Percentiles rank a stretch among this genome's conserved stretches.
Evolutionary conservation across 2,797 vertebrate genomes (phyloP).

Genomic region (Sebastes paucispinis): DNA sequence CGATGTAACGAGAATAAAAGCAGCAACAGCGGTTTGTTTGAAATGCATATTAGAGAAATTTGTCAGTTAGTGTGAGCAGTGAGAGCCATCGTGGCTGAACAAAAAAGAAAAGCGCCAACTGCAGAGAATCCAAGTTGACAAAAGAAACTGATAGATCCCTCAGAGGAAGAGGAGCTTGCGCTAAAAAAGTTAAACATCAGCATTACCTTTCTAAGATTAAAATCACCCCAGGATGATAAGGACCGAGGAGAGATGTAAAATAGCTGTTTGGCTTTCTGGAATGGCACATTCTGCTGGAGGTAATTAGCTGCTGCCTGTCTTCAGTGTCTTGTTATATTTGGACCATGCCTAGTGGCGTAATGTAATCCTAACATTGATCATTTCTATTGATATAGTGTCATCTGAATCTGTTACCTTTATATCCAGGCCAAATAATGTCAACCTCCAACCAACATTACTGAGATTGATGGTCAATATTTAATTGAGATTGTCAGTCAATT

Average conservation of each 20-base stretch:
- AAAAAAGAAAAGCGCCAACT: conserved; percentile 7
- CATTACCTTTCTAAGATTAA: not conserved
- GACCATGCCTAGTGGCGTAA: not conserved
- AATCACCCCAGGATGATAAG: not conserved
- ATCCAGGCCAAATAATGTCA: not conserved
- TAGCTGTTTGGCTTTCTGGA: not conserved
- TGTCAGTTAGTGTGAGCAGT: conserved; percentile 7
- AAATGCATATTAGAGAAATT: conserved; percentile 36
- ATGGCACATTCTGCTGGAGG: not conserved
- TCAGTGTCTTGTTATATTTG: no score
- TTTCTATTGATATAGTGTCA: not conserved
- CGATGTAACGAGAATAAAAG: not conserved
- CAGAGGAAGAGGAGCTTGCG: not conserved
- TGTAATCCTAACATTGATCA: not conserved
- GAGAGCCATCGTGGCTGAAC: not conserved
- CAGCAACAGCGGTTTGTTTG: conserved; percentile 8
- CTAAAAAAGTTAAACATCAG: not conserved
- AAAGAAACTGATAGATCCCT: not conserved
- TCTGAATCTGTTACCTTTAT: not conserved
- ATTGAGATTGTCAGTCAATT: not conserved
- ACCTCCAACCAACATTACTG: not conserved
- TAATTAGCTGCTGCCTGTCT: not conserved
- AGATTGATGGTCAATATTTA: not conserved
- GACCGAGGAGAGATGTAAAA: not conserved
- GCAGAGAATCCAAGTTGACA: conserved; percentile 11